Evolutionary conservation across 2,888 invertebrate species (phyloP), one percentile per base, ranked within the genome.

Genomic region (Drosophila pegasa): DNA sequence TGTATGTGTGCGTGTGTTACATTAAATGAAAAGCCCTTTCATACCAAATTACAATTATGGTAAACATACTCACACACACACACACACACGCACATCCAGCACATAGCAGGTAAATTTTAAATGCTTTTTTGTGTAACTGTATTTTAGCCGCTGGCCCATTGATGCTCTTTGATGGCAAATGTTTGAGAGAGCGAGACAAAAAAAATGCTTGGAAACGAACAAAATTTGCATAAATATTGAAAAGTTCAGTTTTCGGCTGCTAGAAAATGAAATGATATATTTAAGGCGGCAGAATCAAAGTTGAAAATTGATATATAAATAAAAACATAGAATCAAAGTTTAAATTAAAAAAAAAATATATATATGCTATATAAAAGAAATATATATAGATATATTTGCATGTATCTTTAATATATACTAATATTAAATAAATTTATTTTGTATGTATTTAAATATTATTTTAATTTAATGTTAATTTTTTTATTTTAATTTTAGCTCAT

Each of bases 1-100:
- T 27, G 58, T 66, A 45, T 55, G 37, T 52, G 52, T 65, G 45
- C 80, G 50, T 66, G 62, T 67, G 62, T 62, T 63, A 62, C 72
- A 84, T 87, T 78, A 84, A 80, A 84, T 80, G 75, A 71, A 87
- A 81, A 81, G 67, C 75, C 67, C 68, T 84, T 87, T 83, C 71
- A 75, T 63, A 66, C 64, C 71, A 80, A 87, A 81, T 84, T 87
- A 82, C 82, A 87, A 78, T 84, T 78, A 81, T 78, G 84, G 77
- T 75, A 85, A 80, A 73, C 70, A 67, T 40, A 50, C 52, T 35
- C 43, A 33, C 27, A 51, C 12, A 6, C 37, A 29, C 20, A 50
- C 22, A 48, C 33, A 45, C 31, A 40, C 5, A 40, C 2, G 2
- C 16, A 50, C 10, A 40, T 14, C 5, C 2, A 14, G 18, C 27